Conservation (phyloP, 1,140 invertebrate genomes). For the Eupeodes corollae region DNA sequence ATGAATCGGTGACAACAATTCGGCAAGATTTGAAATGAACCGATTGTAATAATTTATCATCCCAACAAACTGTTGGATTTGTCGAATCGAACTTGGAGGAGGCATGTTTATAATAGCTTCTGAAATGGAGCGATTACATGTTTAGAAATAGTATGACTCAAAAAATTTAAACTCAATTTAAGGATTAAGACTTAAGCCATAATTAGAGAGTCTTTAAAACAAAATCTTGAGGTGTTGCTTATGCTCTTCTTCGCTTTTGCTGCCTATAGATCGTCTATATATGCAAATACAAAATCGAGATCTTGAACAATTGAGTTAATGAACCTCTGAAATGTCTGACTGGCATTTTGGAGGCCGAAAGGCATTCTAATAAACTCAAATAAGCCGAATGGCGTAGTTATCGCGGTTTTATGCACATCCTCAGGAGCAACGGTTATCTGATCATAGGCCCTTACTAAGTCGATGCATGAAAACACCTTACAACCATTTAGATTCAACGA, state of each 20-base stretch:
- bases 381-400: slow-evolving; percentile 30
- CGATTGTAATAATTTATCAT: slow-evolving; percentile 35
- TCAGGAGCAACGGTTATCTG: slow-evolving; percentile 31
- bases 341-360: slow-evolving; percentile 30
- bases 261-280: slow-evolving; percentile 43
- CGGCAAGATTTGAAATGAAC: slow-evolving; percentile 19
- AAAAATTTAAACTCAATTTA: slow-evolving; percentile 14
- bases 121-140: slow-evolving; percentile 11
- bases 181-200: slow-evolving; percentile 19
- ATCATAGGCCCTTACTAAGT: slow-evolving; percentile 40
- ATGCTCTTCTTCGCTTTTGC: slow-evolving; percentile 21
- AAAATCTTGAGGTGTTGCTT: slow-evolving; percentile 14
- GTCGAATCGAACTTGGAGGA: too few relatives aligned
- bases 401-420: slow-evolving; percentile 32
- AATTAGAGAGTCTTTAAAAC: slow-evolving; percentile 12
- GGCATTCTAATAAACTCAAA: slow-evolving; percentile 34
- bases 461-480: slow-evolving; percentile 34
- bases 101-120: too few relatives aligned
- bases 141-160: slow-evolving; percentile 14
- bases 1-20: not conserved
- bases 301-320: slow-evolving; percentile 38
- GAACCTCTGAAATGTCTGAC: slow-evolving; percentile 40
- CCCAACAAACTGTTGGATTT: slow-evolving; percentile 35
- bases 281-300: slow-evolving; percentile 24
- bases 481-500: too few relatives aligned